phyloP scores from a whole-genome alignment of 2,797 vertebrate species.

The Aldrovandia affinis region DNA sequence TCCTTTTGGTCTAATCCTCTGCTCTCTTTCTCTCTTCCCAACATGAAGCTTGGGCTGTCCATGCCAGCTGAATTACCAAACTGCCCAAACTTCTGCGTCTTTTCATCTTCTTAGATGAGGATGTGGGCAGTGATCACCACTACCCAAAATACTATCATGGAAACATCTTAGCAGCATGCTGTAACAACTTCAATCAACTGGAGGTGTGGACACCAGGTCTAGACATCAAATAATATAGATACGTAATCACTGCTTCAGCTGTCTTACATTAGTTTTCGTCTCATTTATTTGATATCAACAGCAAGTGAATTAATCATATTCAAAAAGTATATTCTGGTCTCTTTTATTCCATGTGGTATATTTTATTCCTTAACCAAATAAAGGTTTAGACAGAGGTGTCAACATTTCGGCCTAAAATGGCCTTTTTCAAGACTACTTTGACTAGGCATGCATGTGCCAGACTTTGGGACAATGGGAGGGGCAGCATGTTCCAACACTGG shows the following conservation, averaged over 20 bases:
- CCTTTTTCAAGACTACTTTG: no score
- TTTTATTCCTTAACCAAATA: no score
- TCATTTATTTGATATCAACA: no score
- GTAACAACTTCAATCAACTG: neutral
- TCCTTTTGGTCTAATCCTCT: neutral
- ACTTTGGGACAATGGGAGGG: no score
- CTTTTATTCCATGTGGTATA: no score
- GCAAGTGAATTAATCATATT: no score
- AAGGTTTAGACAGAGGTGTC: no score
- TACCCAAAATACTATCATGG: neutral
- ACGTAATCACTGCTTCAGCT: neutral
- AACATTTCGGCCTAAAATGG: no score
- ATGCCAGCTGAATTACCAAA: neutral
- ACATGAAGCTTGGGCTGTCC: neutral
- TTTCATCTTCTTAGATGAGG: neutral
- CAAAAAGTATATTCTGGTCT: no score
- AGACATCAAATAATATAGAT: neutral
- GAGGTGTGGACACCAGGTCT: neutral
- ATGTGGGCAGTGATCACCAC: neutral
- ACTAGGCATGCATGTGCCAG: no score
- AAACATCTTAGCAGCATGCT: neutral
- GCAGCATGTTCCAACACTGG: no score
- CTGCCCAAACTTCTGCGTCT: neutral
- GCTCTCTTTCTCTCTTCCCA: neutral
- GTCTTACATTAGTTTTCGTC: neutral